Conservation (phyloP, 2,888 invertebrate genomes). For the Ariolimax columbianus region DNA sequence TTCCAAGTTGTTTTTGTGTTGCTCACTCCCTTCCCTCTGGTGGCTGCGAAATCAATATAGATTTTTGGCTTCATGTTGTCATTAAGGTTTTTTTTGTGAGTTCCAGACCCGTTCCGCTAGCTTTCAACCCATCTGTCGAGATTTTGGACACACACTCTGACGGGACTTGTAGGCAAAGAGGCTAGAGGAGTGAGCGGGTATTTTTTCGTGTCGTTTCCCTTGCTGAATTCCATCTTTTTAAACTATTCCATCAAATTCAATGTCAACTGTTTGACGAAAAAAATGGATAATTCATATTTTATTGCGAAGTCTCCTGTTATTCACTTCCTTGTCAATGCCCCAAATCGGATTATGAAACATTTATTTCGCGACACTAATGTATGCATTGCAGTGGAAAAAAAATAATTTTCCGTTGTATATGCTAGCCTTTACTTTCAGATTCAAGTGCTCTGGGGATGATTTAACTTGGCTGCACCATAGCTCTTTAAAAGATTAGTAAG, state of each 20-base stretch:
- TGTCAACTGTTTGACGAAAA: neutral
- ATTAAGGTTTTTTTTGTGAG: neutral
- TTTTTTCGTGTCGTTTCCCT: neutral
- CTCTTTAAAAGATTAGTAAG: slow-evolving; percentile 13
- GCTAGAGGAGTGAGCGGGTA: neutral
- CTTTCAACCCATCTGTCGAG: slow-evolving; percentile 27
- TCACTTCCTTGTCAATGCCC: neutral
- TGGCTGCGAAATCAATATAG: slow-evolving; percentile 12
- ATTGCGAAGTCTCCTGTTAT: neutral
- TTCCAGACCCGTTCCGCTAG: slow-evolving; percentile 2
- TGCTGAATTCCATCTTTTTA: neutral
- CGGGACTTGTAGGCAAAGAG: neutral
- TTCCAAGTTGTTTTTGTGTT: neutral
- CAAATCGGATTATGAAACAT: slow-evolving; percentile 26
- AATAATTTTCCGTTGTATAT: slow-evolving; percentile 13
- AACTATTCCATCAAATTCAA: neutral
- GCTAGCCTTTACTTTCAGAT: neutral
- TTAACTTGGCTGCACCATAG: neutral
- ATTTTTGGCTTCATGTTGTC: neutral
- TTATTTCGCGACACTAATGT: slow-evolving; percentile 22
- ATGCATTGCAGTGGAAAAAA: slow-evolving; percentile 18
- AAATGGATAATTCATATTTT: neutral
- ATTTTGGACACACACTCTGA: slow-evolving; percentile 2
- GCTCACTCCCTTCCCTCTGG: no score
- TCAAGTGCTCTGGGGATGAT: slow-evolving; percentile 1